phyloP scores from a whole-genome alignment of 2,113 vertebrate genomes.

The Myotis davidii region DNA sequence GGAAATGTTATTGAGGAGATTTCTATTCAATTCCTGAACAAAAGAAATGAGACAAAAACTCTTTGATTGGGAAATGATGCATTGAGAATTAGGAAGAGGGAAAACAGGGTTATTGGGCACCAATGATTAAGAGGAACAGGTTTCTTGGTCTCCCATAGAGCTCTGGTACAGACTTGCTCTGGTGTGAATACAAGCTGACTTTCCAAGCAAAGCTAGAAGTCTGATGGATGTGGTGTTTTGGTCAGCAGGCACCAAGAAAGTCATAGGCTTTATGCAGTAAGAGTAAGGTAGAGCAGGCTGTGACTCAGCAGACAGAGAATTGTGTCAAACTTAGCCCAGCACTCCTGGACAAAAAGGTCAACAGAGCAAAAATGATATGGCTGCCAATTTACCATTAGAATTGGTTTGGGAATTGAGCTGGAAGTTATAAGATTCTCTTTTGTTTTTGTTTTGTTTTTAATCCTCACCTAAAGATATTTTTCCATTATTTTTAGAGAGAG shows the following conservation, averaged over 20 bases:
- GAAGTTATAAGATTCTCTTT: constrained; percentile 47
- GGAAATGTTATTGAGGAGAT: background rate
- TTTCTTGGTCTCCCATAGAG: background rate
- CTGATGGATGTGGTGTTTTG: background rate
- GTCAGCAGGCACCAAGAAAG: background rate
- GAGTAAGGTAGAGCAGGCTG: background rate
- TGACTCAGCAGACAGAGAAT: constrained; percentile 5
- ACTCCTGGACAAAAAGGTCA: constrained; percentile 10
- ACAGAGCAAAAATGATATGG: background rate
- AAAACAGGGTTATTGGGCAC: background rate
- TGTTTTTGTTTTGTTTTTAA: background rate
- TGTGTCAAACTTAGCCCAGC: background rate
- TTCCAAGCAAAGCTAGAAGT: background rate
- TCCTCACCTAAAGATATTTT: too few species aligned
- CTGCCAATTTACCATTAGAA: constrained; percentile 15
- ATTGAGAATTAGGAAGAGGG: background rate
- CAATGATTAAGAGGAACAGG: background rate
- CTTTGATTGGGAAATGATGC: background rate
- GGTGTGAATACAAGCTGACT: background rate
- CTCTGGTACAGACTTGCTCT: background rate
- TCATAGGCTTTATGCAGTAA: background rate
- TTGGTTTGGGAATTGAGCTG: background rate
- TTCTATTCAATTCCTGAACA: background rate
- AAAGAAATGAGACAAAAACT: background rate
- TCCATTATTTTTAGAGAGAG: background rate